A percentile compares a stretch with the other conserved stretches of the same genome.
phyloP scores from a whole-genome alignment of 2,888 invertebrate species.

The Conops quadrifasciatus region DNA sequence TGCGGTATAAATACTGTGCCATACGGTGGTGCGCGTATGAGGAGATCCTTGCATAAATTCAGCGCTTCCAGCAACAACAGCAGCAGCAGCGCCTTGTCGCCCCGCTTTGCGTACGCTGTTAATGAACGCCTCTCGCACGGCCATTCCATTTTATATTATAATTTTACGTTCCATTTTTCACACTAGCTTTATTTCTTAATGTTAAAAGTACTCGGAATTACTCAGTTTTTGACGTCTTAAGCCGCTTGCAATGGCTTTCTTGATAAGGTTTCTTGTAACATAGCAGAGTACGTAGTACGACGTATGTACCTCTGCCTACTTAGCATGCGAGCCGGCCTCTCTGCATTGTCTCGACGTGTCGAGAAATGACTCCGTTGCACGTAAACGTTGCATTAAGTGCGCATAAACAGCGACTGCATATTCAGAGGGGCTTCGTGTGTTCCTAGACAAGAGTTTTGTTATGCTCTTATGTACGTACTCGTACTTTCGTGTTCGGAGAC shows the following conservation, averaged over 20 bases:
- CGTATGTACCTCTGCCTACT: no score
- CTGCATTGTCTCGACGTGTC: conserved; percentile 38
- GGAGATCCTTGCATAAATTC: background rate
- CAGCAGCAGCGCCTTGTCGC: background rate
- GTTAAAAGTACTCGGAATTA: conserved; percentile 11
- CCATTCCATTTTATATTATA: background rate
- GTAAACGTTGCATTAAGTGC: conserved; percentile 46
- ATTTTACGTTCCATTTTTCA: conserved; percentile 17
- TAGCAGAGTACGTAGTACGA: no score
- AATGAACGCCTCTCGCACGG: background rate
- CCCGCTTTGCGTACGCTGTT: background rate
- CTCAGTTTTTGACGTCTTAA: conserved; percentile 27
- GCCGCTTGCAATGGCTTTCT: conserved; percentile 15
- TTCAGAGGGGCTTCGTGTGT: background rate
- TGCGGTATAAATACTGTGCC: background rate
- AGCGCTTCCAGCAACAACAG: background rate
- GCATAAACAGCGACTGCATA: conserved; percentile 37
- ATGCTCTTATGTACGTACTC: background rate
- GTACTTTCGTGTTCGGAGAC: background rate
- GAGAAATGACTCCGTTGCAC: conserved; percentile 48
- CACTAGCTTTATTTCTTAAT: conserved; percentile 17
- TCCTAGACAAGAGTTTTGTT: background rate
- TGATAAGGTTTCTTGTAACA: conserved; percentile 21
- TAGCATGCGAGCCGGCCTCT: conserved; percentile 24
- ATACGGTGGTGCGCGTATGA: background rate